Percentiles rank a stretch among this genome's conserved stretches.
Conservation (phyloP, 2,113 vertebrate genomes). For the Pedionomus torquatus region DNA sequence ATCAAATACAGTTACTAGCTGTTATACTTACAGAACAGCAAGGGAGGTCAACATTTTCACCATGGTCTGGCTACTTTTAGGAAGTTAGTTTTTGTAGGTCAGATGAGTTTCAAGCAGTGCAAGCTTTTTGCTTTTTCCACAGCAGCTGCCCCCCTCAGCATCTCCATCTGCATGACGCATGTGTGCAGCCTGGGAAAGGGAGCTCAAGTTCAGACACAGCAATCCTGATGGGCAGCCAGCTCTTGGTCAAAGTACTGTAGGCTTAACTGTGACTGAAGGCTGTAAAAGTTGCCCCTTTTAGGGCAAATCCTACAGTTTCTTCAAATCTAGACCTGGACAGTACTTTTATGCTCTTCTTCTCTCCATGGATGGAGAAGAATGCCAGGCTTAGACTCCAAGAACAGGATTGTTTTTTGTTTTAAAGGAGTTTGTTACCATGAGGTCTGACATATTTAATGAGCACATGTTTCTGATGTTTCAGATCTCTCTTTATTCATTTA, state of each 20-base stretch:
- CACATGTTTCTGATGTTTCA: neutral
- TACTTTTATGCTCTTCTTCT: neutral
- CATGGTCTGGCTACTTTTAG: neutral
- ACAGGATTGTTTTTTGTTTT: neutral
- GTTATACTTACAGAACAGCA: neutral
- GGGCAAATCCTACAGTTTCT: neutral
- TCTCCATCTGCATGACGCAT: neutral
- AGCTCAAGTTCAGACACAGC: neutral
- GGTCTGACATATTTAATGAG: neutral
- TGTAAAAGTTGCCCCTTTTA: neutral
- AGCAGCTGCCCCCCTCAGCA: neutral
- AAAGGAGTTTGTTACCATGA: neutral
- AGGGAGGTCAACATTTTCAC: neutral
- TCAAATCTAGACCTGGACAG: neutral
- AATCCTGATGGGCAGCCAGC: neutral
- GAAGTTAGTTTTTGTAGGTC: neutral
- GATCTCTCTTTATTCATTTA: neutral
- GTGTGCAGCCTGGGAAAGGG: neutral
- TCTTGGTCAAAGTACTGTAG: neutral
- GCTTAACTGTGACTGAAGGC: neutral
- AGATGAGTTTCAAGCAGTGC: neutral
- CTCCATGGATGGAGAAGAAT: neutral
- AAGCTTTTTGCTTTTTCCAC: neutral
- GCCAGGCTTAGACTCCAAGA: neutral
- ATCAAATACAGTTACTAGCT: neutral